phyloP scores from a whole-genome alignment of 2,113 vertebrate species.

The Catagonus wagneri region DNA sequence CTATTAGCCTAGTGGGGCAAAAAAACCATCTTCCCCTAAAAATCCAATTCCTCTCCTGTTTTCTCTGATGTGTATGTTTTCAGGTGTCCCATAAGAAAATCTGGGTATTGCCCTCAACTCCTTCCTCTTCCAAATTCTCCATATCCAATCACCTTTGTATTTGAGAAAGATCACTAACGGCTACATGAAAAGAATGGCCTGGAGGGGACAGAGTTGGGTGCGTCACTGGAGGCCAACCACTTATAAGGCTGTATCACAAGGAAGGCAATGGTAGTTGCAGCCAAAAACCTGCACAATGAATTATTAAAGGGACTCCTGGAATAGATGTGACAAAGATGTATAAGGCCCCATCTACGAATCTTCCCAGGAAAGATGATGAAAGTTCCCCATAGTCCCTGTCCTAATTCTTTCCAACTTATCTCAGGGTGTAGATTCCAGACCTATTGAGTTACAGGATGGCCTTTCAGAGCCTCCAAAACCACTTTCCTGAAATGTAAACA shows the following conservation, averaged over 20 bases:
- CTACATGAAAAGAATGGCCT: not conserved
- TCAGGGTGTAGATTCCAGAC: not conserved
- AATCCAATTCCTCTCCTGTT: too few species aligned
- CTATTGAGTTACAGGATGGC: not conserved
- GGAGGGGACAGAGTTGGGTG: not conserved
- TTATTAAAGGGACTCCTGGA: not conserved
- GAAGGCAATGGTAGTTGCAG: too few species aligned
- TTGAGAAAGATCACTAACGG: not conserved
- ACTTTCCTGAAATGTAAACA: not conserved
- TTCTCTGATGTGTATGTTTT: too few species aligned
- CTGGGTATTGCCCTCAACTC: not conserved
- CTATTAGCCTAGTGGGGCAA: too few species aligned
- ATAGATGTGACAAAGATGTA: not conserved
- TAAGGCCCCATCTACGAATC: not conserved
- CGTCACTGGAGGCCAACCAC: not conserved
- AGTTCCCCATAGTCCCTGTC: not conserved
- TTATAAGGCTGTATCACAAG: not conserved
- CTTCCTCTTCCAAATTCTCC: not conserved
- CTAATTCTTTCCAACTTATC: slow-evolving; percentile 48
- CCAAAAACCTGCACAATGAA: not conserved
- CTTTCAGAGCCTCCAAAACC: not conserved
- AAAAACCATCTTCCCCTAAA: too few species aligned
- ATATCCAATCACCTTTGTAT: not conserved
- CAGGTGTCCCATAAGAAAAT: too few species aligned
- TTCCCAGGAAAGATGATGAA: not conserved